Conservation (phyloP, 2,113 vertebrate species). For the Capreolus pygargus region DNA sequence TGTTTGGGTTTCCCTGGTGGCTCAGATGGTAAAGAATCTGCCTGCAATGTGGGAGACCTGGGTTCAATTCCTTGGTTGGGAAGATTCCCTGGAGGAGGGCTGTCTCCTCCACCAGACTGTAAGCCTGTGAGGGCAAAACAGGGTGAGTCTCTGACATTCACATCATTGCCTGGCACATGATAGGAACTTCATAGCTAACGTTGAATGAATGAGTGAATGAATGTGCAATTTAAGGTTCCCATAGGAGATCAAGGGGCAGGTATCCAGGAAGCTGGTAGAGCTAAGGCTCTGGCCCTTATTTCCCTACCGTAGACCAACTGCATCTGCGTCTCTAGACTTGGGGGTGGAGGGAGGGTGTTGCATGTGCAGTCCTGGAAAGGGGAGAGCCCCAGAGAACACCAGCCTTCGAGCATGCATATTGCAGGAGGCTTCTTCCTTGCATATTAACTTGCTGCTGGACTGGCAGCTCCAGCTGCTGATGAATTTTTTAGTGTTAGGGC, state of each 20-base stretch:
- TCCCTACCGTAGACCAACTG: neutral
- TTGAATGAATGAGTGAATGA: neutral
- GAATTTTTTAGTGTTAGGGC: conserved; percentile 60
- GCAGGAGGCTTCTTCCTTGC: conserved; percentile 51
- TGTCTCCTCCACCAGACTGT: neutral
- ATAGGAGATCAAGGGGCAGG: neutral
- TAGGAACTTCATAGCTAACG: neutral
- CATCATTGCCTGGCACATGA: neutral
- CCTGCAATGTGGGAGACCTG: neutral
- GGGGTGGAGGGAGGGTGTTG: neutral
- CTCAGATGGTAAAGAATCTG: neutral
- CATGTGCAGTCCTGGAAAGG: neutral
- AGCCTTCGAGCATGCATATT: conserved; percentile 57
- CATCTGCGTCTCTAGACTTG: neutral
- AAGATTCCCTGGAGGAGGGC: neutral
- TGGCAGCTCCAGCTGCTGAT: conserved; percentile 43
- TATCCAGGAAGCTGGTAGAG: neutral
- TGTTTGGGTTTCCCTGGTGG: neutral
- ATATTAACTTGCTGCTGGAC: conserved; percentile 56
- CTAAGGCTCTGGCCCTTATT: neutral
- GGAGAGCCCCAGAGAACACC: conserved; percentile 43
- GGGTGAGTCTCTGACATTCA: neutral
- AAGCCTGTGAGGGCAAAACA: neutral
- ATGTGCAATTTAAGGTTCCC: neutral
- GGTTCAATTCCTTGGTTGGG: neutral